Conservation (phyloP, 2,888 invertebrate species). For the Polia nebulosa region DNA sequence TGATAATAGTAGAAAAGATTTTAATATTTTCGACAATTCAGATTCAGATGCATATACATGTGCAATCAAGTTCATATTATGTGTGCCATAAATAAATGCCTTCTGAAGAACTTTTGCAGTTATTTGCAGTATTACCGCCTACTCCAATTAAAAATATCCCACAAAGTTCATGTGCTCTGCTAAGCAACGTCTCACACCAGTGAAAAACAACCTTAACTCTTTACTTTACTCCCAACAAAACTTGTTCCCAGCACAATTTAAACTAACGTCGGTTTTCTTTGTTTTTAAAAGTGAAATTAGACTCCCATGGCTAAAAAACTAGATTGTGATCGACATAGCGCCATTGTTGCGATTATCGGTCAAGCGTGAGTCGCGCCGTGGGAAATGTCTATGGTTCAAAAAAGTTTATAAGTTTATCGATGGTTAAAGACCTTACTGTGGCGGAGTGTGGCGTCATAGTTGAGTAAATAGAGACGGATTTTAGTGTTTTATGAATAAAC, state of each 20-base stretch:
- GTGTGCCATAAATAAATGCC: no score
- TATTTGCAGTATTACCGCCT: not conserved
- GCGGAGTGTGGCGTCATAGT: not conserved
- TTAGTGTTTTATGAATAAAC: not conserved
- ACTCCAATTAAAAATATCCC: not conserved
- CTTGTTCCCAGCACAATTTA: conserved; percentile 61
- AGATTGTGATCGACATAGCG: conserved; percentile 67
- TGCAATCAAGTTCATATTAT: no score
- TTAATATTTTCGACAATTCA: no score
- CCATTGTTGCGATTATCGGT: conserved; percentile 65
- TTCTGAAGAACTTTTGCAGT: not conserved
- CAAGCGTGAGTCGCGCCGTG: conserved; percentile 64
- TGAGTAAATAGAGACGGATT: no score
- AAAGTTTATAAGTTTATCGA: conserved; percentile 50
- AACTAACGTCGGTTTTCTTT: conserved; percentile 52
- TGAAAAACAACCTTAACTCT: conserved; percentile 30
- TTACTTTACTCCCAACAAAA: conserved; percentile 42
- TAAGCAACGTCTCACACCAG: not conserved
- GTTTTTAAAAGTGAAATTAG: conserved; percentile 72
- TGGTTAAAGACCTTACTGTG: conserved; percentile 43
- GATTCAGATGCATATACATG: no score
- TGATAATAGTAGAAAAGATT: no score
- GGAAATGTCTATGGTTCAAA: conserved; percentile 46
- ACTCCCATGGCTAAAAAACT: conserved; percentile 67
- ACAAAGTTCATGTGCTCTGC: not conserved